Conservation (phyloP, 2,113 vertebrate species). For the Rhinoderma darwinii region DNA sequence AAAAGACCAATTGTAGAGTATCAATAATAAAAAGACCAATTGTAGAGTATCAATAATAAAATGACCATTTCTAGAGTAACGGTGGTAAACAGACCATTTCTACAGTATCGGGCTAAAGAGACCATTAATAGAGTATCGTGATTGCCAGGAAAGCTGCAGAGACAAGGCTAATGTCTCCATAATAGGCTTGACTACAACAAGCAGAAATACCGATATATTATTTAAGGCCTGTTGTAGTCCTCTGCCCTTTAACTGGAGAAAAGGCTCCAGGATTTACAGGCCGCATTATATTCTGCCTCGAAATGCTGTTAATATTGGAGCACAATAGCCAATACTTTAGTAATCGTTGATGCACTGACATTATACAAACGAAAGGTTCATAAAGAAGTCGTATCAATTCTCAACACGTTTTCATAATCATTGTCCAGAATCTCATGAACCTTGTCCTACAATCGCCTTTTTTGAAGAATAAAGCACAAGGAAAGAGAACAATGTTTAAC, state of each 20-base stretch:
- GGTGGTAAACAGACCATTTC: too few species aligned
- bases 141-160: neutral
- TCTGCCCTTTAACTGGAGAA: slow-evolving; percentile 20
- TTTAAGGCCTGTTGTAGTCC: neutral
- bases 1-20: neutral
- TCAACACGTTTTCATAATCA: neutral
- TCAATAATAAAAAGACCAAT: too few species aligned
- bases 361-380: neutral
- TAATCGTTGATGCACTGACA: neutral
- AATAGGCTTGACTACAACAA: neutral
- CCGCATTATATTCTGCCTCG: neutral
- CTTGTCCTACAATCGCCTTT: neutral
- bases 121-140: neutral
- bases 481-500: neutral
- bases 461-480: neutral
- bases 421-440: neutral
- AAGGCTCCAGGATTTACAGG: neutral
- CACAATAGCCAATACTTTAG: neutral
- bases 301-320: slow-evolving; percentile 16
- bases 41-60: too few species aligned
- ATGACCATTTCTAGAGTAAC: too few species aligned
- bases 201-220: neutral
- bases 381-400: neutral
- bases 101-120: too few species aligned
- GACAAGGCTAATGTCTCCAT: neutral